Evolutionary conservation across 1,140 invertebrate genomes (phyloP).

Genomic region (Eumeta japonica): DNA sequence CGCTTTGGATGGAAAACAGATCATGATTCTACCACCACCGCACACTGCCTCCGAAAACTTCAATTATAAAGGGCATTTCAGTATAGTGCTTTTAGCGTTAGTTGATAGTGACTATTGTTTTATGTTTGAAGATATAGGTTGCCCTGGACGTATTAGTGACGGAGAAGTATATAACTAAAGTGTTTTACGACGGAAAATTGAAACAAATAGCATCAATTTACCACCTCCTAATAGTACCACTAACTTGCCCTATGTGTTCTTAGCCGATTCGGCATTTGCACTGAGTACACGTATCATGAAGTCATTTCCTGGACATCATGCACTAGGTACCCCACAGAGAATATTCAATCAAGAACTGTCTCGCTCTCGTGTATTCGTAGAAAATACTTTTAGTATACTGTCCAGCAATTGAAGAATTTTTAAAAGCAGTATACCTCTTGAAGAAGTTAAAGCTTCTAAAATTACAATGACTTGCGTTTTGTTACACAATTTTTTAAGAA

Average conservation of each 20-base stretch:
- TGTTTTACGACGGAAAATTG: constrained; percentile 11
- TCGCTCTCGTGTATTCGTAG: constrained; percentile 26
- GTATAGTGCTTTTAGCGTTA: too few relatives aligned
- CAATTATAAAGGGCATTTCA: too few relatives aligned
- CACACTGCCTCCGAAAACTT: too few relatives aligned
- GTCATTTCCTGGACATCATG: constrained; percentile 26
- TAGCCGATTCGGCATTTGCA: constrained; percentile 56
- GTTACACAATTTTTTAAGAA: constrained; percentile 29
- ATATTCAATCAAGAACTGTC: constrained; percentile 30
- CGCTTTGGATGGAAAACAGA: too few relatives aligned
- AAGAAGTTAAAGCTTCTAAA: constrained; percentile 21
- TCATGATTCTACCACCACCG: too few relatives aligned
- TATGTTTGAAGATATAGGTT: too few relatives aligned
- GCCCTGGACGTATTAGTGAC: too few relatives aligned
- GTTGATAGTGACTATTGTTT: too few relatives aligned
- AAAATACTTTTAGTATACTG: constrained; percentile 53
- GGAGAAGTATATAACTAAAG: too few relatives aligned
- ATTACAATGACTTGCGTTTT: constrained; percentile 17
- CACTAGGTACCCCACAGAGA: constrained; percentile 14
- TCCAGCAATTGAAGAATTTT: constrained; percentile 36
- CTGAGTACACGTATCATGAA: constrained; percentile 39
- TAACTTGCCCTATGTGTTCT: constrained; percentile 36
- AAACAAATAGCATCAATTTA: constrained; percentile 16
- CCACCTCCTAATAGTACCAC: constrained; percentile 14
- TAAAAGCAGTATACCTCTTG: constrained; percentile 19